phyloP scores from a whole-genome alignment of 2,888 invertebrate genomes.

The Dicyrtomina minuta region DNA sequence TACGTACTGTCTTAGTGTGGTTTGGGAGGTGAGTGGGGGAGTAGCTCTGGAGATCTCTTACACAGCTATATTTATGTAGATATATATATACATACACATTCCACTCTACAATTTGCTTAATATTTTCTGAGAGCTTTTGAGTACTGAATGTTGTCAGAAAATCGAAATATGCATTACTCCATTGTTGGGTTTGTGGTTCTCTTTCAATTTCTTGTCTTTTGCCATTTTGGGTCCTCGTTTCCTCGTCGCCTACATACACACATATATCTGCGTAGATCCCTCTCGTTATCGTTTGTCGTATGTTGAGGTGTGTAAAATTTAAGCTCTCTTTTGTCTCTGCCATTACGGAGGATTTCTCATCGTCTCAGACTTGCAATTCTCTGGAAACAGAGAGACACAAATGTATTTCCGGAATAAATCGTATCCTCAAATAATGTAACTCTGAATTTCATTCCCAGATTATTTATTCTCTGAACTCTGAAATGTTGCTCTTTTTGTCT shows the following conservation, averaged over 20 bases:
- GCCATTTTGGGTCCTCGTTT: no score
- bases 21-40: no score
- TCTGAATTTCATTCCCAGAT: not conserved
- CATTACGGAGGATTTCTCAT: not conserved
- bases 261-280: no score
- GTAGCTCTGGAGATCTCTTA: not conserved
- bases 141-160: no score
- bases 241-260: no score
- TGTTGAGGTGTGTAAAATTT: slow-evolving; percentile 14
- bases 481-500: no score
- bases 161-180: slow-evolving; percentile 18
- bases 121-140: not conserved
- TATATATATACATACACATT: not conserved
- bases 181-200: not conserved
- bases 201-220: not conserved
- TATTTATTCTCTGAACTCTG: no score
- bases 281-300: not conserved
- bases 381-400: not conserved
- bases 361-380: not conserved
- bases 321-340: slow-evolving; percentile 12
- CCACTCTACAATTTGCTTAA: not conserved
- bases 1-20: no score
- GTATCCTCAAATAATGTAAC: no score
- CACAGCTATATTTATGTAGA: not conserved
- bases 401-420: slow-evolving; percentile 1